Base-by-base conservation (phyloP, 2,797 vertebrate genomes). In the Ceyx erithaca region DNA sequence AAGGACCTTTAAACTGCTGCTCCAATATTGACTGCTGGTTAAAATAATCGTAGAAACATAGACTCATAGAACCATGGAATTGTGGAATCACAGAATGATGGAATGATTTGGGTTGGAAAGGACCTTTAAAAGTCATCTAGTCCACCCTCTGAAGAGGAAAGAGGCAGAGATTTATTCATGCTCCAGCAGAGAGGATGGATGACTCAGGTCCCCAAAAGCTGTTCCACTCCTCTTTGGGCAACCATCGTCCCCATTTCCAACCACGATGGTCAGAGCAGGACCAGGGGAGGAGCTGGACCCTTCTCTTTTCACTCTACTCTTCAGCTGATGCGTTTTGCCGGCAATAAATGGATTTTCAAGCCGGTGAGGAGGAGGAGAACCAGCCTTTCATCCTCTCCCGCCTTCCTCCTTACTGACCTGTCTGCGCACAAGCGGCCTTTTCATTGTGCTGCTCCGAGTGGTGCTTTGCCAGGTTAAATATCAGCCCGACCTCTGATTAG, bases 401-500 rank as follows among this genome's bases (percentile, higher is more conserved):
- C 51, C 77, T 62, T 33, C 30, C 66, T 76, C 23, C 7, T 28
- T 25, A 11, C n/a, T 21, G 76, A n/a, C 9, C 10, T 45, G 33
- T 3, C 79, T 26, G 8, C 5, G 8, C 14, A 4, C 55, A 14
- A 16, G 4, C 4, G 22, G 10, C 57, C n/a, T 48, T 49, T 37
- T 57, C 49, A 7, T 8, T 8, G 20, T 16, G 18, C 0, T 1
- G 33, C 62, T 51, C 41, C 9, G 1, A 83, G 35, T 46, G 72
- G 46, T 21, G 35, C 43, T 88, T 70, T 73, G 76, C 84, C 91
- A 72, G 70, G 55, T 62, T 59, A 89, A 64, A 66, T 52, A 79
- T 59, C 87, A 87, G 66, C 85, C 63, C 66, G 43, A 80, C 52
- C 63, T 91, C 92, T 92, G 95, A 94, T 93, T 93, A 93, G 78